Evolutionary conservation across 2,113 vertebrate species (phyloP), one percentile per base, ranked within the genome.

Genomic region (Poeciliopsis retropinna): DNA sequence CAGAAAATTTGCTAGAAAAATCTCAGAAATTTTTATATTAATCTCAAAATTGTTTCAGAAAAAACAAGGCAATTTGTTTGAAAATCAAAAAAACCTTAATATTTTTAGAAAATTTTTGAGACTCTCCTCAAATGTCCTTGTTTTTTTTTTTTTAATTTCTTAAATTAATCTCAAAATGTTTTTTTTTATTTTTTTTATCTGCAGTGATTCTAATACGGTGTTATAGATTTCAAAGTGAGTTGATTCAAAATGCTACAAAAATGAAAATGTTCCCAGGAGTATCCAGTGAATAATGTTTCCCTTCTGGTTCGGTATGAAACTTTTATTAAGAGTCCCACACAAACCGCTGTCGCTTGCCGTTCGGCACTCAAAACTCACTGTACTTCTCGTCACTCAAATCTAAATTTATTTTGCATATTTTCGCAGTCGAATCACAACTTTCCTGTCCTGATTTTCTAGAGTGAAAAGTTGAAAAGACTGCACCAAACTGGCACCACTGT

Each of bases 401-500:
- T 6, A 19, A 47, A 25, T 57, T 19, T 0, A 51, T 30, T 17
- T 37, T 22, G 14, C 5, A 7, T 47, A 47, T 47, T 47, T 47
- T 47, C 1, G 5, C 17, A 19, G 22, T 39, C 15, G 2, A 19
- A 57, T 57, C 51, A 57, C 17, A 0, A 57, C 25, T 57, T 25
- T 57, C 51, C 22, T 39, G 68, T 14, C 51, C 32, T 67, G 44
- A 41, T 80, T 60, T 80, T 9, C 3, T 64, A 25, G 17, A 17
- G 61, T 11, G n/a, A 57, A 51, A 47, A 65, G 30, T 75, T 28
- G 86, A 29, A 89, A 88, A 91, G 90, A 95, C 94, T 92, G 95
- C 93, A 94, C 93, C 93, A 95, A 92, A 91, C 84, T 83, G 92
- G 94, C 94, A 94, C 91, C 94, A 93, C 94, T 93, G 96, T 98